Conservation (phyloP, 2,113 vertebrate genomes). For the Urocynchramus pylzowi region DNA sequence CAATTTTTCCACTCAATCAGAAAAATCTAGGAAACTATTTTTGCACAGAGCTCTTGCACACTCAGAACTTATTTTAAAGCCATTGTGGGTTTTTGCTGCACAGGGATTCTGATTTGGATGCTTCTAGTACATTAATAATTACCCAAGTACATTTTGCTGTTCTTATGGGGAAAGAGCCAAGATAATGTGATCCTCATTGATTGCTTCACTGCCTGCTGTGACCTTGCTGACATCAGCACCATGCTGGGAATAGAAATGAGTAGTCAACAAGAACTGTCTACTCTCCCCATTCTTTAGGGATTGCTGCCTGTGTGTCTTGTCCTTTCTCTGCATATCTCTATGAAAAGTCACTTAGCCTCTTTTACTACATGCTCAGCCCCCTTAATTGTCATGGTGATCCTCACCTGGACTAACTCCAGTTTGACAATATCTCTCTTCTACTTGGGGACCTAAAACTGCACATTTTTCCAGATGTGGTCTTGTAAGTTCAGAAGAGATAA, state of each 20-base stretch:
- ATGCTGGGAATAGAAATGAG: slow-evolving; percentile 20
- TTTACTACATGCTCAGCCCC: not conserved
- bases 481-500: not conserved
- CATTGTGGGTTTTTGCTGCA: not conserved
- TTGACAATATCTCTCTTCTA: not conserved
- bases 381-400: not conserved
- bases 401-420: not conserved
- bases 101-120: not conserved
- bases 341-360: not conserved
- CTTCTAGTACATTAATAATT: not conserved
- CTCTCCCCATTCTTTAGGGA: not conserved
- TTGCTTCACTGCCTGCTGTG: not conserved
- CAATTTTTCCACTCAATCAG: not conserved
- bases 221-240: slow-evolving; percentile 25
- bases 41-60: not conserved
- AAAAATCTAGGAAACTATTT: not conserved
- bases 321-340: not conserved
- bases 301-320: not conserved
- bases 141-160: not conserved
- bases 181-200: slow-evolving; percentile 11
- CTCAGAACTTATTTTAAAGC: not conserved
- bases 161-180: not conserved
- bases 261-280: slow-evolving; percentile 12
- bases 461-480: not conserved
- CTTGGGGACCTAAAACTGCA: not conserved